Base-by-base conservation (phyloP, 2,888 invertebrate species). In the Drosophila lutescens region DNA sequence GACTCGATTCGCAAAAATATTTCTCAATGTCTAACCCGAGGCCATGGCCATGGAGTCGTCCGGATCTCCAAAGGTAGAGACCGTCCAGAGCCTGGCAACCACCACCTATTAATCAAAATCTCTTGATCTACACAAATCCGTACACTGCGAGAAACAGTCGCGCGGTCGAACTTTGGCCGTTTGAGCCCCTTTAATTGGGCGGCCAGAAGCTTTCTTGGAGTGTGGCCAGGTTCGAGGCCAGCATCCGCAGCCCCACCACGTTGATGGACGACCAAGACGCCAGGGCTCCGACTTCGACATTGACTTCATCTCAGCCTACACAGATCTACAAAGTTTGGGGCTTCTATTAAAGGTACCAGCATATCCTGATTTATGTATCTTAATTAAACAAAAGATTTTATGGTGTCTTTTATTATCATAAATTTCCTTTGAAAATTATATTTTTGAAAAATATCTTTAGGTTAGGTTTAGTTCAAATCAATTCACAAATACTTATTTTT, bases 21-120 rank as follows among this genome's bases (percentile, higher is more conserved):
- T 89, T 80, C 81, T 88, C 86, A 88, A 86, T 89, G 86, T 89
- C 88, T 72, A 78, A 82, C 88, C 87, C 58, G 59, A 53, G 75
- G 88, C 80, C 76, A 80, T 41, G 73, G 60, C 59, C 65, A 74
- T 73, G 77, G 58, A 77, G 60, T 71, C 58, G 44, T 51, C 44
- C 70, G 62, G 59, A 66, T 40, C 50, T 44, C 36, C 54, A 34
- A 32, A 41, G 55, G 66, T 38, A 53, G 36, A 55, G 34, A 70
- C 59, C 57, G 59, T 57, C 79, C 73, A 68, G 80, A 67, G 43
- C 43, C 63, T 32, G 53, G 32, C 55, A 58, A 68, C 54, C 54
- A 87, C 85, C 76, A 78, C 66, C 85, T 88, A 85, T 85, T 85
- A 85, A 85, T 85, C 85, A 85, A 85, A 85, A 88, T 85, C 89